A percentile compares a stretch with the other conserved stretches of the same genome.
These are phyloP conservation scores for Clanis bilineata DNA, from an alignment of 2,888 invertebrate genomes.

Conservation along the genomic window DNA sequence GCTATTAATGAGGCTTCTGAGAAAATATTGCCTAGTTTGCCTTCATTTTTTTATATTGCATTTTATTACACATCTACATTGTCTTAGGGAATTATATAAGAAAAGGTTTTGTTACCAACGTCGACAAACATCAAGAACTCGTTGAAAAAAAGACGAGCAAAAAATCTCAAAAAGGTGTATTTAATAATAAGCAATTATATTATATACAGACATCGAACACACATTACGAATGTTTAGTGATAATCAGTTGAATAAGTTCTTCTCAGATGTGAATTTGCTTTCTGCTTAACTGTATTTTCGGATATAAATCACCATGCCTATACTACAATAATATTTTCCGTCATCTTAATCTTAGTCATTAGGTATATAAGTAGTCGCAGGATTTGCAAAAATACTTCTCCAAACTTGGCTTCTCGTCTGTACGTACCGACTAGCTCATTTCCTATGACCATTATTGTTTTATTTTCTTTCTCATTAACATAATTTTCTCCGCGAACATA, in stretches of 20 bases:
- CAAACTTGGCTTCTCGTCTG: too few relatives aligned
- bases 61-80: not conserved
- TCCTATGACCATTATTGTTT: not conserved
- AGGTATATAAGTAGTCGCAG: too few relatives aligned
- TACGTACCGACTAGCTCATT: too few relatives aligned
- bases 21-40: not conserved
- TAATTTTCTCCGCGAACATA: not conserved
- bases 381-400: too few relatives aligned
- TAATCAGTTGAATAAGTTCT: too few relatives aligned
- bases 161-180: not conserved
- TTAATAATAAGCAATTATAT: not conserved
- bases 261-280: too few relatives aligned
- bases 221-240: not conserved
- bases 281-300: too few relatives aligned
- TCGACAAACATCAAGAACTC: not conserved
- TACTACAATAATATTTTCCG: too few relatives aligned
- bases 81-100: not conserved
- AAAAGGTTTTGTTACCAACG: not conserved
- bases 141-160: not conserved
- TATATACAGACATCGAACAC: not conserved
- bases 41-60: constrained; percentile 3
- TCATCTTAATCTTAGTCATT: too few relatives aligned
- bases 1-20: not conserved
- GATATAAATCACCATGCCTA: too few relatives aligned
- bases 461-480: not conserved